Evolutionary conservation across 2,888 invertebrate genomes (phyloP), one percentile per base, ranked within the genome.

Genomic region (Monopis laevigella): DNA sequence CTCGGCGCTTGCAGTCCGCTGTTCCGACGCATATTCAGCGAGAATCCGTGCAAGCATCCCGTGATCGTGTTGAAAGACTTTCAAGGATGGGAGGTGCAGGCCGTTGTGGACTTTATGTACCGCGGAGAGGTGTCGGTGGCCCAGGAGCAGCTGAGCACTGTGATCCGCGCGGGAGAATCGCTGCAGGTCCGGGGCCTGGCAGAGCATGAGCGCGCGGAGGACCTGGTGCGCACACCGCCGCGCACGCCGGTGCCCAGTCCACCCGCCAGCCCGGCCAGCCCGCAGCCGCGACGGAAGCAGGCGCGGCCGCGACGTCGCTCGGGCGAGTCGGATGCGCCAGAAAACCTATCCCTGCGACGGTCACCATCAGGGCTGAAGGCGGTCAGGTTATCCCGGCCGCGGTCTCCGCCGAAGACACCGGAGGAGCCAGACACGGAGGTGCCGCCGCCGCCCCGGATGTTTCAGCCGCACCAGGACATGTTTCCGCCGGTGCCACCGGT

Each of bases 101-200:
- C 93, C 24, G 90, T 95, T 46, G 90, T 95, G 46, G 92, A 93
- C 73, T 96, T 95, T 62, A 95, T 95, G 93, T 96, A 96, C 75
- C 89, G 92, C 51, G 95, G 95, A 27, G 93, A 95, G 77, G 93
- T 95, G 53, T 91, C 91, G 51, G 93, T 95, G 40, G 88, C 89
- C 5, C 91, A 93, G 56, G 92, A 93, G 59, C 90, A 93, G 48
- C 81, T 95, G 17, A 87, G 90, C 43, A 88, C 88, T 8, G 84
- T 96, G 51, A 91, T 95, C 56, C 89, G 92, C 55, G 93, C 93
- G 2, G 95, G 94, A 0, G 93, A 94, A 60, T 90, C 90, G 40
- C 81, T 95, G 46, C 93, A 94, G 65, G 89, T 93, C 47, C 86
- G 91, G 14, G 92, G 92, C 3, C 69, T 93, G 47, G 89, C 89